A percentile compares a stretch with the other conserved stretches of the same genome.
Conservation (phyloP, 1,140 invertebrate genomes). For the Vanessa atalanta region DNA sequence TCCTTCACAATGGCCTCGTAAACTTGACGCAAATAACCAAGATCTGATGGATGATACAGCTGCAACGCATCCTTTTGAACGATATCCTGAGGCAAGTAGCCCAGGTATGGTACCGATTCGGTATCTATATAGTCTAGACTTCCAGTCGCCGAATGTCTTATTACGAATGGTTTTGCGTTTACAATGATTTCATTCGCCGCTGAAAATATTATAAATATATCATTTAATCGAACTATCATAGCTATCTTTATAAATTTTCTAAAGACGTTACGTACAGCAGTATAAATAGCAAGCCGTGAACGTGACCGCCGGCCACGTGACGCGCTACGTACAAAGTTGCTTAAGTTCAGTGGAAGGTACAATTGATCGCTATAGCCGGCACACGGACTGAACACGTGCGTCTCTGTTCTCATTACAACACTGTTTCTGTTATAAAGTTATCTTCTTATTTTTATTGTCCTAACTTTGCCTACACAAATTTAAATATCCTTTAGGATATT, state of each 20-base stretch:
- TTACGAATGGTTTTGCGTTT: slow-evolving; percentile 83
- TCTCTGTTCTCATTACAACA: too few species aligned
- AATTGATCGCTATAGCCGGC: not conserved
- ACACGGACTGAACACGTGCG: not conserved
- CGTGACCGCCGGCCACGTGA: not conserved
- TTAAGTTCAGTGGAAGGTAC: not conserved
- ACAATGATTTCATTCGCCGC: slow-evolving; percentile 83
- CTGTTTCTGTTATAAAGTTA: too few species aligned
- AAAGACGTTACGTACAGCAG: not conserved
- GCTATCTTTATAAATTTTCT: too few species aligned
- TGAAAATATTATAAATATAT: slow-evolving; percentile 60
- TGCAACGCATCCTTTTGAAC: slow-evolving; percentile 90
- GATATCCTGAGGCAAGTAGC: slow-evolving; percentile 94
- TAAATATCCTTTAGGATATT: too few species aligned
- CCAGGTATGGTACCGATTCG: slow-evolving; percentile 90
- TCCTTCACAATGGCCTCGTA: slow-evolving; percentile 89
- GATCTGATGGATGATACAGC: slow-evolving; percentile 93
- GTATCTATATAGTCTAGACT: slow-evolving; percentile 88
- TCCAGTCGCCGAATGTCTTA: slow-evolving; percentile 88
- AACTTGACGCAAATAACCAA: slow-evolving; percentile 88
- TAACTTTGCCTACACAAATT: too few species aligned
- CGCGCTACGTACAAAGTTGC: not conserved
- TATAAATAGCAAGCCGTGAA: not conserved
- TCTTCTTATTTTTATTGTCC: too few species aligned
- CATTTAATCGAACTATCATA: too few species aligned